Evolutionary conservation across 2,797 vertebrate genomes (phyloP), one percentile per base, ranked within the genome.

Genomic region (Vultur gryphus): DNA sequence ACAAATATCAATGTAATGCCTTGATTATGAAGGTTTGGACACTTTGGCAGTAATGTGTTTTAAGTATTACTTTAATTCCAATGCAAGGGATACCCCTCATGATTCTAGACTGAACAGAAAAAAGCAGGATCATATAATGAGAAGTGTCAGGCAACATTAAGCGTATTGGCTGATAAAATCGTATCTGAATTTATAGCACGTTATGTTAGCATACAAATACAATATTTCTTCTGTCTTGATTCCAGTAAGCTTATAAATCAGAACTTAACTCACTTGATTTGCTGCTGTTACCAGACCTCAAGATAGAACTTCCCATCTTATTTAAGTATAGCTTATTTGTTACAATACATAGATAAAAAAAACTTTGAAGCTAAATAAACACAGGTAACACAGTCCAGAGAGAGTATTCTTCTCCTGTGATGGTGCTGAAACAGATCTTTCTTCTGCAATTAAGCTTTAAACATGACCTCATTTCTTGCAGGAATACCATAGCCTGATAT

Each of bases 121-220:
- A 87, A 83, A 75, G 26, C 8, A 75, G 44, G 15, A 90, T 89
- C 44, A 43, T 85, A 71, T 75, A 93, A 95, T 41, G 18, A 87
- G 65, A 91, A 89, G 59, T 80, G 59, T 78, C 86, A 89, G 51
- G 46, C 66, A 89, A 75, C 46, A 39, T 73, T 78, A 77, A 77
- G 52, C 16, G 1, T 57, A 84, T 61, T 84, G 52, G 26, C 52
- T 84, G 90, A 95, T 85, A 92, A 83, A 35, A 78, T 20, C 5
- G 0, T 57, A 92, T 69, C 78, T 81, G 86, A 93, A 95, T 92
- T 59, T 84, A 93, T 54, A 75, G 46, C 58, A 64, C 35, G 43
- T 87, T 93, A 58, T 35, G 33, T 86, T 93, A 79, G 39, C 82
- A 92, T 71, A 92, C 44, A 95, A 83, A 94, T 69, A 87, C 71